Percentiles rank a stretch among this genome's conserved stretches.
These are phyloP conservation scores for Cryptocheilus praepositus DNA, from an alignment of 2,888 invertebrate species.

Conservation along the genomic window DNA sequence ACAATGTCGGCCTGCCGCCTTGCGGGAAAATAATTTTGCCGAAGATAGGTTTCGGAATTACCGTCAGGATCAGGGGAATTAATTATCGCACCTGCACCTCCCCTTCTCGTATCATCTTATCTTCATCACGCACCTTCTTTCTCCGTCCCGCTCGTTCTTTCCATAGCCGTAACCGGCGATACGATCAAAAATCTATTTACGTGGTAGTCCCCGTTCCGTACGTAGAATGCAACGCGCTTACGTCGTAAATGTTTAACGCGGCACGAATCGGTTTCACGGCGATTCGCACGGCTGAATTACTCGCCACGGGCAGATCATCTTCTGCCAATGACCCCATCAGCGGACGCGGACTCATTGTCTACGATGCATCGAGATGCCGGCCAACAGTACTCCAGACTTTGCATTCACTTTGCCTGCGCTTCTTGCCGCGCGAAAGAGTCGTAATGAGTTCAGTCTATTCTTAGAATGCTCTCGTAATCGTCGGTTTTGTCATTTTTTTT, in stretches of 20 bases:
- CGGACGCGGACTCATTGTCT: conserved; percentile 20
- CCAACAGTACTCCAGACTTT: conserved; percentile 1
- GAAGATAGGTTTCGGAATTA: background rate
- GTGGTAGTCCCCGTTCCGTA: conserved; percentile 23
- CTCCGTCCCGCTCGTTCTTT: background rate
- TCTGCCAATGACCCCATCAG: conserved; percentile 38
- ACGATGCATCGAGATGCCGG: conserved; percentile 4
- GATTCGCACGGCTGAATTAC: conserved; percentile 46
- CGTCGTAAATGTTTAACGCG: conserved; percentile 48
- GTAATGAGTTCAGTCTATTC: no score
- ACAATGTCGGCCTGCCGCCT: conserved; percentile 10
- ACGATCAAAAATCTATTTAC: conserved; percentile 42
- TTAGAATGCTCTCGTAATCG: no score
- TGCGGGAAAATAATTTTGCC: conserved; percentile 9
- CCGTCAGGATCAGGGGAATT: conserved; percentile 26
- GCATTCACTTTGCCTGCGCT: no score
- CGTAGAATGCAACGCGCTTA: conserved; percentile 32
- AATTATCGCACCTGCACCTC: conserved; percentile 28
- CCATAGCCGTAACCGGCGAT: conserved; percentile 9
- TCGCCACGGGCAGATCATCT: conserved; percentile 41
- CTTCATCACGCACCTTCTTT: conserved; percentile 7
- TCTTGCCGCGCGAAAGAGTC: no score
- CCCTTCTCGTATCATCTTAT: conserved; percentile 31
- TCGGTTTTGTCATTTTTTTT: no score
- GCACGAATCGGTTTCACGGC: conserved; percentile 46